Conservation (phyloP, 2,888 invertebrate genomes). For the Schizotus pectinicornis region DNA sequence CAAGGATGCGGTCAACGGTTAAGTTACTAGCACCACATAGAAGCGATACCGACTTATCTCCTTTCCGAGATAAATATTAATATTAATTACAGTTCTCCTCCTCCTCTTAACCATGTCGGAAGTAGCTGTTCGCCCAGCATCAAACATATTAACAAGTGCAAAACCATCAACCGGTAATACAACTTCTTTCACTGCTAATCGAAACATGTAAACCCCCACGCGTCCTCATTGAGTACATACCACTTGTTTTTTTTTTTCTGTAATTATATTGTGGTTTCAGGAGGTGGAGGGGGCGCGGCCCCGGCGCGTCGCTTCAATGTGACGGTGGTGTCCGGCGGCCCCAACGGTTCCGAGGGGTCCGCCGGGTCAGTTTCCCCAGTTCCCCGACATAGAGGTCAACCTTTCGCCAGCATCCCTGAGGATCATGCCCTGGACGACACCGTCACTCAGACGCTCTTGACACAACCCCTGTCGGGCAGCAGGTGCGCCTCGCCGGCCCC, state of each 20-base stretch:
- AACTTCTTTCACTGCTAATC: too few relatives aligned
- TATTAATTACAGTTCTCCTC: too few relatives aligned
- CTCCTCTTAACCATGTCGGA: too few relatives aligned
- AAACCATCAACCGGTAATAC: too few relatives aligned
- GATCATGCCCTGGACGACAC: constrained; percentile 60
- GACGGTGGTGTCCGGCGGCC: constrained; percentile 54
- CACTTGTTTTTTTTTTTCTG: background rate
- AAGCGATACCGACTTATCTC: too few relatives aligned
- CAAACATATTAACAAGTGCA: too few relatives aligned
- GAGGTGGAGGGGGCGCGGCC: constrained; percentile 33
- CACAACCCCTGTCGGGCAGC: constrained; percentile 42
- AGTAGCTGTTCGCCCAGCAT: too few relatives aligned
- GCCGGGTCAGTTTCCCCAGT: constrained; percentile 49
- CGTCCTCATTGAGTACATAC: too few relatives aligned
- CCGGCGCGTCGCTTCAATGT: constrained; percentile 62
- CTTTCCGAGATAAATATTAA: too few relatives aligned
- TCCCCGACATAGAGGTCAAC: constrained; percentile 56
- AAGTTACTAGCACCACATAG: too few relatives aligned
- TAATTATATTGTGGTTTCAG: constrained; percentile 28
- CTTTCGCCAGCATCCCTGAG: constrained; percentile 59
- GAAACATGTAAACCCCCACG: too few relatives aligned
- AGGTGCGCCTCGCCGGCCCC: constrained; percentile 55
- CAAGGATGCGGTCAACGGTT: too few relatives aligned
- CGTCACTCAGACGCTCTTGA: constrained; percentile 33
- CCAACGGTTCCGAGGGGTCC: constrained; percentile 30